Evolutionary conservation across 2,888 invertebrate species (phyloP).

Genomic region (Amiota mariae): DNA sequence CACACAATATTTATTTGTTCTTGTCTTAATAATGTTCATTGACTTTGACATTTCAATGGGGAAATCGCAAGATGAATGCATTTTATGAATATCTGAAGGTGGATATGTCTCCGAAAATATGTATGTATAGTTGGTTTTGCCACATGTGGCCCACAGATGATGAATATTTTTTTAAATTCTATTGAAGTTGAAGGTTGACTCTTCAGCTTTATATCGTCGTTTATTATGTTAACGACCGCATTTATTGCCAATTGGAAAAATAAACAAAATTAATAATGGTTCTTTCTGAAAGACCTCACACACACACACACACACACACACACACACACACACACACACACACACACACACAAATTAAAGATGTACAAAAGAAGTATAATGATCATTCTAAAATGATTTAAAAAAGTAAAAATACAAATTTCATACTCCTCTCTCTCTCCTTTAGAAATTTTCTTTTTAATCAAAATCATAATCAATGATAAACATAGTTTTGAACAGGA

Average conservation of each 20-base stretch:
- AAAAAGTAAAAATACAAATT: no score
- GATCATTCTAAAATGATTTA: no score
- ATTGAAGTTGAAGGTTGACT: constrained; percentile 19
- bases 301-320: constrained; percentile 4
- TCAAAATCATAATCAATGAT: no score
- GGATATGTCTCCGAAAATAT: background rate
- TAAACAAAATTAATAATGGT: background rate
- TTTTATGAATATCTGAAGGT: no score
- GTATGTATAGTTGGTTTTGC: constrained; percentile 50
- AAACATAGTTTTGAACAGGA: no score
- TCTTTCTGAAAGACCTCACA: constrained; percentile 7
- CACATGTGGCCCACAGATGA: constrained; percentile 59
- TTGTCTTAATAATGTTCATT: constrained; percentile 5
- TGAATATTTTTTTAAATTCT: background rate
- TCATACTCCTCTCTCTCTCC: no score
- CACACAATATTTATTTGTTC: no score
- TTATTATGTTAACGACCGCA: constrained; percentile 15
- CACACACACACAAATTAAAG: constrained; percentile 4
- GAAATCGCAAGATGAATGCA: no score
- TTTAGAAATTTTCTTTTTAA: no score
- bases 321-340: constrained; percentile 13
- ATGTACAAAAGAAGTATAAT: no score
- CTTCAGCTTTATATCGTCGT: constrained; percentile 27
- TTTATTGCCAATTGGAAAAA: constrained; percentile 35
- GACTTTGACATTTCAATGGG: constrained; percentile 34